Percentiles rank a stretch among this genome's conserved stretches.
Evolutionary conservation across 37 sponge, comb jelly and placozoan species (phyloP).

Genomic region (Theonella swinhoei): DNA sequence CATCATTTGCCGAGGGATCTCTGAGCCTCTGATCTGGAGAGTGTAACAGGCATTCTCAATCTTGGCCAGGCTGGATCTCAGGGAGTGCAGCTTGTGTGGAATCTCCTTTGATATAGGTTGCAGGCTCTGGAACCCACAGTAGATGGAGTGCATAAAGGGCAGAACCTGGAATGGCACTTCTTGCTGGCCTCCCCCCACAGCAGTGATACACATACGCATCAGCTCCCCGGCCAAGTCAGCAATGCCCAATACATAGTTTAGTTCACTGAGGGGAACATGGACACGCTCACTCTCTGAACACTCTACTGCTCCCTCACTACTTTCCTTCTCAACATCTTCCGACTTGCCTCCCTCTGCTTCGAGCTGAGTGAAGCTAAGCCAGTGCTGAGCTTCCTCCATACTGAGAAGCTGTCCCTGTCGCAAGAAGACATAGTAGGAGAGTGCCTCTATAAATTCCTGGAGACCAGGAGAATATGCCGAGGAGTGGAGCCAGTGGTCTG

Average conservation of each 20-base stretch:
- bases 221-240: constrained; percentile 90
- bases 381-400: constrained; percentile 31
- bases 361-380: not conserved
- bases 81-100: constrained; percentile 41
- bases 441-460: constrained; percentile 88
- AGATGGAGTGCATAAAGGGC: constrained; percentile 57
- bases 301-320: not conserved
- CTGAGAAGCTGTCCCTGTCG: constrained; percentile 35
- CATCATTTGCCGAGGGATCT: constrained; percentile 50
- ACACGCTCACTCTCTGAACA: not conserved
- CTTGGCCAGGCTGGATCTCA: constrained; percentile 67
- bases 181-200: constrained; percentile 49
- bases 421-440: constrained; percentile 57
- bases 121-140: constrained; percentile 50
- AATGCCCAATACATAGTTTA: constrained; percentile 79
- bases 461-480: constrained; percentile 70
- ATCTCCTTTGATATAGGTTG: constrained; percentile 39
- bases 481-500: constrained; percentile 48
- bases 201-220: constrained; percentile 78
- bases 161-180: constrained; percentile 45
- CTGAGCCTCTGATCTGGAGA: constrained; percentile 78
- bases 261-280: constrained; percentile 27
- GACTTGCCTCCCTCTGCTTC: too few relatives aligned
- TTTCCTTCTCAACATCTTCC: not conserved
- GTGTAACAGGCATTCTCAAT: constrained; percentile 85